Base-by-base conservation (phyloP, 2,888 invertebrate genomes). In the Polydrusus cervinus region DNA sequence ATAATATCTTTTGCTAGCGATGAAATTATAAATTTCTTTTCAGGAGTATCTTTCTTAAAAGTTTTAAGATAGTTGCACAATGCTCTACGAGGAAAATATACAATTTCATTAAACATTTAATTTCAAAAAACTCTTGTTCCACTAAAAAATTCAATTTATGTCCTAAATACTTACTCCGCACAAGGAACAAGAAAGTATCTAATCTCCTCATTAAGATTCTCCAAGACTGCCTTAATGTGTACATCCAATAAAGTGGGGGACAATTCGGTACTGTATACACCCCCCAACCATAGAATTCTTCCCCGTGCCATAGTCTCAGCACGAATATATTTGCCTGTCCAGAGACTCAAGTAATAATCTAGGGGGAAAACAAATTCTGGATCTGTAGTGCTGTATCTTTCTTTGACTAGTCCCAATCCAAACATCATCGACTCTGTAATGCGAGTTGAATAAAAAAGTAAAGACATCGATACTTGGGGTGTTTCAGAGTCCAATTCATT, bases 351-450 rank as follows among this genome's bases (percentile, higher is more conserved):
- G 49, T 80, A 81, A 60, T 72, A 75, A 43, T 65, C 34, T 57
- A 79, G 55, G 5, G 79, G 79, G 45, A 79, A 78, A 10, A 69
- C 45, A 25, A 47, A 65, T 38, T 70, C 70, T 11, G 43, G 45
- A 45, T 68, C 64, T 13, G 25, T 51, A 7, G 43, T 14, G 8
- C 20, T 30, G 51, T n/a, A 53, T 69, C 49, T 55, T 69, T 75
- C 64, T 55, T 66, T 76, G 70, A 76, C 14, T 72, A 64, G 65
- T n/a, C 81, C 81, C n/a, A 80, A 51, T 47, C 79, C 80, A 57
- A 65, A 81, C 77, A 82, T 81, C 65, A 81, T 60, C 8, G 80
- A 79, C 71, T 82, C 82, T 0, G 78, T 72, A 53, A 81, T 68
- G 65, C 80, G 60, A 9, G 76, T 65, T 34, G 78, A 78, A 61